Evolutionary conservation across 1,140 invertebrate species (phyloP), one percentile per base, ranked within the genome.

Genomic region (Drosophila novamexicana): DNA sequence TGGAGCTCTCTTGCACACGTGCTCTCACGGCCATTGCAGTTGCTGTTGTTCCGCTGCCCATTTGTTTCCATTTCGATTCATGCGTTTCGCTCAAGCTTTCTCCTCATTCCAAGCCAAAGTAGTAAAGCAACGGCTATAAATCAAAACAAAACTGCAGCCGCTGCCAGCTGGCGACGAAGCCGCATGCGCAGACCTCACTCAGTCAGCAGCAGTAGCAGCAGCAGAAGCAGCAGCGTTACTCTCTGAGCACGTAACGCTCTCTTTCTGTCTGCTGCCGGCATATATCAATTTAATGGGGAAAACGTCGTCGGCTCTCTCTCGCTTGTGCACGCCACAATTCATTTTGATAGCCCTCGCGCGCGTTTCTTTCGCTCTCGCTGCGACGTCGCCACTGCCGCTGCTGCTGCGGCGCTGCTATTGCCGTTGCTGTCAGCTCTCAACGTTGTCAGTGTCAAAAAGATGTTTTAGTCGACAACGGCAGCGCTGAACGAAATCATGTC

Each of bases 401-500:
- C 44, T 14, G 34, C 61, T 52, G 44, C 64, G 50, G 75, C 57
- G 37, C 50, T 65, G 47, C 52, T 71, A 52, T 57, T 64, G 70
- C 50, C 56, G 75, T 61, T 40, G 63, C 82, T 86, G 85, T 81
- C 81, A 81, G 83, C 86, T 91, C 79, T 79, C 77, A 75, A 81
- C 81, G 79, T 78, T 91, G 83, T 91, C 89, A 92, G 90, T 91
- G 89, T 92, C 91, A 91, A 91, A 92, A 91, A 90, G 85, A 92
- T 92, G 86, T 90, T 91, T 91, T 91, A 88, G 90, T 91, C 88
- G 85, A 80, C 79, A 76, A 82, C 84, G 81, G 79, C 70, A 86
- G 70, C 72, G 70, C 79, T 79, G 70, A 82, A 88, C 81, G 90
- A 69, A 81, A 91, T 90, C 90, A 92, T 92, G 91, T 92, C 82